Evolutionary conservation across 2,113 vertebrate species (phyloP), one percentile per base, ranked within the genome.

Genomic region (Calonectris borealis): DNA sequence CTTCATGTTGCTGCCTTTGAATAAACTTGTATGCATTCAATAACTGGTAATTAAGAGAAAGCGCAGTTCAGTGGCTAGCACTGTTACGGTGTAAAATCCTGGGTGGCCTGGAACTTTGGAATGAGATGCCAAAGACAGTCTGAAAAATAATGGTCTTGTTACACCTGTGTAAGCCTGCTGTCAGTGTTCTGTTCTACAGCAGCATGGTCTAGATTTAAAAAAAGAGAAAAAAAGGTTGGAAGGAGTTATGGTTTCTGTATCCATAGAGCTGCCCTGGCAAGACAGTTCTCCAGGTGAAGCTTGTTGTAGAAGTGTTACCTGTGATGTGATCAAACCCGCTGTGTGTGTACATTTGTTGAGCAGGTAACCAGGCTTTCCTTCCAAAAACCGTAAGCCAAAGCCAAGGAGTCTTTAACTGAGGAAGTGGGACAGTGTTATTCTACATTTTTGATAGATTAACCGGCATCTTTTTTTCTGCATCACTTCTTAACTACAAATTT

Each of bases 221-320:
- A 3, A 9, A 32, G 9, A 6, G 1, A 40, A 17, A 32, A 48
- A 49, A 6, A 57, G 2, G 0, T 38, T 55, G 46, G 34, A 66
- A 94, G 20, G 55, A 40, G 32, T 79, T 83, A 19, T 0, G 46
- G 40, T 36, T 83, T 46, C 54, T 49, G 24, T 60, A 46, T 64
- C 29, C 32, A 46, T 2, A 69, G 38, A 42, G 32, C 18, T 65
- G 81, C 40, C 32, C 18, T 22, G 57, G 76, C 40, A 42, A 72
- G 70, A 38, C 38, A 76, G 11, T 42, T 90, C 48, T 83, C 2
- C 66, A 60, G 57, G 17, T 29, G 44, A 73, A 88, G 68, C 62
- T 13, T 24, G 22, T 18, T 71, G 42, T 1, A 72, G 29, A 78
- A 61, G 19, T 25, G 22, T 57, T 83, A n/a, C 3, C 46, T 79